Evolutionary conservation across 2,113 vertebrate genomes (phyloP), one percentile per base, ranked within the genome.

Genomic region (Cebus imitator): DNA sequence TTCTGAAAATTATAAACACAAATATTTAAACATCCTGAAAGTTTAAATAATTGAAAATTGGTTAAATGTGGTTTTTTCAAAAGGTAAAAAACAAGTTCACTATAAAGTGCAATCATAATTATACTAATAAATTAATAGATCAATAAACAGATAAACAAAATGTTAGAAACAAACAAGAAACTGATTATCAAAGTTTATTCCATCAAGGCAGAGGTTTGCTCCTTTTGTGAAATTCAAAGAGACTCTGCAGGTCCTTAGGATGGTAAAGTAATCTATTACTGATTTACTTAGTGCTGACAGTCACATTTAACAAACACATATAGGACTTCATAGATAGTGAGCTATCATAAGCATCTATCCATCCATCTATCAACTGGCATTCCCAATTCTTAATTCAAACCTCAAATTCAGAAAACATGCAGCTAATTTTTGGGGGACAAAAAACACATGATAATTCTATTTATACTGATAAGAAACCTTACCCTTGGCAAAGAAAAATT

Each of bases 1-100:
- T 43, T 58, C 48, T 18, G 16, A 96, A 96, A 97, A 95, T 32
- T 70, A 90, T 14, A 92, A 96, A 75, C 37, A 78, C 27, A 87
- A 90, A 96, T 7, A 90, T 78, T 80, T 76, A 94, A 90, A 84
- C 50, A 85, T 73, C 25, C 64, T 86, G 66, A 76, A 66, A 94
- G 52, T 79, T 79, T 72, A 80, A 96, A 70, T 35, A 96, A 72
- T 0, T 90, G 18, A 64, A 95, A 80, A 90, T 43, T 93, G 45
- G 10, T 45, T 92, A 55, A 84, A 64, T 86, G 45, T 80, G 17
- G n/a, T 43, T 81, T 40, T 43, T 82, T 40, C 93, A 55, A 72
- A 9, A 84, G 17, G 8, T 27, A 40, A 27, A 50, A 80, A 87
- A 50, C 55, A 61, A 89, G 32, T 52, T 43, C 23, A 91, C 64